Percentiles rank a stretch among this genome's conserved stretches.
Evolutionary conservation across 2,888 invertebrate genomes (phyloP).

Genomic region (Pterobdella sp.): DNA sequence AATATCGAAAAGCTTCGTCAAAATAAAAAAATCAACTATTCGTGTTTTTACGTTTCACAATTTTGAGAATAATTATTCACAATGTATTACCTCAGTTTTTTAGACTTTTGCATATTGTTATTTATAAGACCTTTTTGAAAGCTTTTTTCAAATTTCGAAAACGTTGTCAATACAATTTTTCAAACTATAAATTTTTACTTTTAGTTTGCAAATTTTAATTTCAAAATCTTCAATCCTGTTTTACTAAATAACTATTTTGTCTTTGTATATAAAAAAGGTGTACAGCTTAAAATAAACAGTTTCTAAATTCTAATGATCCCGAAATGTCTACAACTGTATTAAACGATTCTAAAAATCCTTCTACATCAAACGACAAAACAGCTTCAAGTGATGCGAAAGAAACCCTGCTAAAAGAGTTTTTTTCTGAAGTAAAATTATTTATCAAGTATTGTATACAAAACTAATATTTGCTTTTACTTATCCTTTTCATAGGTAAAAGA

Average conservation of each 20-base stretch:
- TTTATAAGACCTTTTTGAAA: neutral
- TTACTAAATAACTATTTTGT: neutral
- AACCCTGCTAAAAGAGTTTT: neutral
- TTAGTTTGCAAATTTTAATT: neutral
- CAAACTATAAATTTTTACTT: neutral
- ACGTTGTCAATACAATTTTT: neutral
- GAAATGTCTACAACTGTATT: neutral
- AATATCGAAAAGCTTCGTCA: too few species aligned
- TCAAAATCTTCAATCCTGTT: neutral
- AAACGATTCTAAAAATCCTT: neutral
- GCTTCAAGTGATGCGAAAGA: neutral
- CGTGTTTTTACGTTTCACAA: too few species aligned
- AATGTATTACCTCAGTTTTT: too few species aligned
- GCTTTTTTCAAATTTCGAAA: neutral
- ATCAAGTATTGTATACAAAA: neutral
- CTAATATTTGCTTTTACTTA: neutral
- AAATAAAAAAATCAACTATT: too few species aligned
- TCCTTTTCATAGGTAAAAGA: constrained; percentile 73
- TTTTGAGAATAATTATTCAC: too few species aligned
- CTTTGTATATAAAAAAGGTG: neutral
- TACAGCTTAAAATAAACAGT: neutral
- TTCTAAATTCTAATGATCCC: neutral
- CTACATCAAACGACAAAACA: neutral
- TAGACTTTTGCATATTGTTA: too few species aligned
- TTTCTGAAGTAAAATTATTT: neutral